Percentiles rank a stretch among this genome's conserved stretches.
phyloP scores from a whole-genome alignment of 1,140 invertebrate genomes.

The Rhizoglyphus robini region DNA sequence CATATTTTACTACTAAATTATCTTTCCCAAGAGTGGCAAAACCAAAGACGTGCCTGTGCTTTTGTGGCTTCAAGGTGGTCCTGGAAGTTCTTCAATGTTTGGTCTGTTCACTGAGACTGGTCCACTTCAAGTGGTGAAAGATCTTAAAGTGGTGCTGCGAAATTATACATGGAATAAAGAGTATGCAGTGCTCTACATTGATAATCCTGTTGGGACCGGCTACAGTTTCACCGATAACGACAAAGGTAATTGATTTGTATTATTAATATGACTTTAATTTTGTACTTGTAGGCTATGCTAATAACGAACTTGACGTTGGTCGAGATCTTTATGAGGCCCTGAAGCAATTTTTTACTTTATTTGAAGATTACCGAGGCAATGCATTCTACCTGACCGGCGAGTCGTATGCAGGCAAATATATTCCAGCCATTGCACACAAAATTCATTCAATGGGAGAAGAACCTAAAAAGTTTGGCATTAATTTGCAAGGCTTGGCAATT shows the following conservation, averaged over 20 bases:
- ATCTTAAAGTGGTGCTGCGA: slow-evolving; percentile 43
- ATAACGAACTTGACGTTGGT: slow-evolving; percentile 24
- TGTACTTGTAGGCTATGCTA: slow-evolving; percentile 20
- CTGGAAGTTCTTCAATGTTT: slow-evolving; percentile 60
- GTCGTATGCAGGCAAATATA: slow-evolving; percentile 43
- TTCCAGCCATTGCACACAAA: slow-evolving; percentile 57
- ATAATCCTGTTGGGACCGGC: slow-evolving; percentile 66
- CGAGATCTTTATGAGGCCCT: slow-evolving; percentile 25
- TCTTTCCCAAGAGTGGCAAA: background rate
- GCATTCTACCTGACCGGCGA: slow-evolving; percentile 30
- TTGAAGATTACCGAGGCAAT: slow-evolving; percentile 25
- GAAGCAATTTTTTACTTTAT: slow-evolving; percentile 27
- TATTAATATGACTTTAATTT: no score
- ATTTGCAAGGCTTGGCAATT: slow-evolving; percentile 49
- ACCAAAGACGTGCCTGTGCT: slow-evolving; percentile 46
- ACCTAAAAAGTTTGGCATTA: slow-evolving; percentile 28
- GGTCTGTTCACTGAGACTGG: slow-evolving; percentile 70
- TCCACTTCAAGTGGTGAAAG: slow-evolving; percentile 40
- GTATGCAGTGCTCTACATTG: slow-evolving; percentile 64
- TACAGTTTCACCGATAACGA: slow-evolving; percentile 26
- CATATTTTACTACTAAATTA: background rate
- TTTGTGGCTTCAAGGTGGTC: no score
- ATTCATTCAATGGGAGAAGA: slow-evolving; percentile 47
- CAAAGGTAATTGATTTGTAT: no score
- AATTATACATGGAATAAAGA: slow-evolving; percentile 57